Base-by-base conservation (phyloP, 2,888 invertebrate genomes). In the Leptinotarsa haldemani region DNA sequence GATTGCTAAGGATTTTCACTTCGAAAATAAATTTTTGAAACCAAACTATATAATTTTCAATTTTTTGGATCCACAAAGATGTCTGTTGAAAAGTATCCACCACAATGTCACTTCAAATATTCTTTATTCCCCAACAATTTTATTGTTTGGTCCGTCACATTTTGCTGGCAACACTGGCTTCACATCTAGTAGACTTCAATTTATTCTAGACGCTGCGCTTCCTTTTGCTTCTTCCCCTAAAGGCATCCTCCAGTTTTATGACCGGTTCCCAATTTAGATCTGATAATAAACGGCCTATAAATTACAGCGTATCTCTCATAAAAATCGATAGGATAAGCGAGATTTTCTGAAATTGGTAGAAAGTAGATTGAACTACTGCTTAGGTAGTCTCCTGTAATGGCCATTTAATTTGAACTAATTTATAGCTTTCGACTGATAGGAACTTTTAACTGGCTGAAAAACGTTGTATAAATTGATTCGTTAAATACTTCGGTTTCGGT, bases 241-340 rank as follows among this genome's bases (percentile, higher is more conserved):
- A 74, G 74, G 74, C 77, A 75, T 73, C 77, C 72, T 67, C 63
- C 74, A 79, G 73, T 79, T 79, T 79, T 79, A 79, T 77, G 78
- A 74, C 76, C 77, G 69, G 52, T 74, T 79, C 74, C 72, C 78
- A 78, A 79, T 78, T 78, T 76, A 72, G 76, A 73, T 74, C 74
- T 65, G 76, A 79, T 79, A 79, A 79, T 77, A 79, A 77, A 76
- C 75, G 48, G 72, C 77, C 78, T 69, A 79, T 79, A 79, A 77
- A 79, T 78, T 78, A 76, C 72, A 22, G 47, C 61, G 69, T 72
- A 78, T 78, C 76, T 75, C 74, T 67, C 71, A 70, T 65, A 74
- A 75, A 77, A 77, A 77, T 78, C 77, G 74, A 78, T 78, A 63
- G 68, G 71, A 64, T 66, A 48, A 64, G 58, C 53, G 56, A 68